These are phyloP conservation scores for Cheilosia vernalis DNA, from an alignment of 2,888 invertebrate species.

Conservation along the genomic window DNA sequence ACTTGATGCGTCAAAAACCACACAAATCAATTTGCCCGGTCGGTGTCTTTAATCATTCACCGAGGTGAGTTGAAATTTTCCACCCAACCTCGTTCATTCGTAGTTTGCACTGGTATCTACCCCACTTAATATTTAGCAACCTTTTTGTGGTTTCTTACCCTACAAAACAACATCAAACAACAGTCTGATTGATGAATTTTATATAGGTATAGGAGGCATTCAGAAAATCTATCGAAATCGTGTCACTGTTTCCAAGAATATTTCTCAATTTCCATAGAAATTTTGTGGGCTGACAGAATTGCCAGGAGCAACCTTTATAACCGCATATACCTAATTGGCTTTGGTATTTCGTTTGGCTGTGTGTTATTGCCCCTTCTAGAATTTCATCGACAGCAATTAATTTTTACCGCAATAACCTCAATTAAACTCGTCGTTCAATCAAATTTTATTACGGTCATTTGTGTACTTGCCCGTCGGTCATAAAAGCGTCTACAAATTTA, in stretches of 20 bases:
- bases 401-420: constrained; percentile 5
- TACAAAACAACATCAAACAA: constrained; percentile 1
- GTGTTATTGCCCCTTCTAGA: neutral
- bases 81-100: neutral
- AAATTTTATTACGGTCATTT: constrained; percentile 39
- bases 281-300: too few relatives aligned
- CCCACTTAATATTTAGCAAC: neutral
- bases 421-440: constrained; percentile 32
- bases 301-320: too few relatives aligned
- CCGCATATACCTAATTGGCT: too few relatives aligned
- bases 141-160: neutral
- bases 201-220: neutral
- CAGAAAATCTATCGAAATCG: too few relatives aligned
- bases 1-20: too few relatives aligned
- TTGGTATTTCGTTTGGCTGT: too few relatives aligned
- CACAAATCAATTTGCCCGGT: too few relatives aligned
- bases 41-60: too few relatives aligned
- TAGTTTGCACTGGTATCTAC: neutral
- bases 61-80: neutral
- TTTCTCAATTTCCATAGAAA: too few relatives aligned
- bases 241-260: too few relatives aligned
- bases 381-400: neutral
- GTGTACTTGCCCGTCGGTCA: neutral
- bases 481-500: constrained; percentile 15
- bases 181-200: neutral